Evolutionary conservation across 2,113 vertebrate genomes (phyloP), one percentile per base, ranked within the genome.

Genomic region (Actenoides hombroni): DNA sequence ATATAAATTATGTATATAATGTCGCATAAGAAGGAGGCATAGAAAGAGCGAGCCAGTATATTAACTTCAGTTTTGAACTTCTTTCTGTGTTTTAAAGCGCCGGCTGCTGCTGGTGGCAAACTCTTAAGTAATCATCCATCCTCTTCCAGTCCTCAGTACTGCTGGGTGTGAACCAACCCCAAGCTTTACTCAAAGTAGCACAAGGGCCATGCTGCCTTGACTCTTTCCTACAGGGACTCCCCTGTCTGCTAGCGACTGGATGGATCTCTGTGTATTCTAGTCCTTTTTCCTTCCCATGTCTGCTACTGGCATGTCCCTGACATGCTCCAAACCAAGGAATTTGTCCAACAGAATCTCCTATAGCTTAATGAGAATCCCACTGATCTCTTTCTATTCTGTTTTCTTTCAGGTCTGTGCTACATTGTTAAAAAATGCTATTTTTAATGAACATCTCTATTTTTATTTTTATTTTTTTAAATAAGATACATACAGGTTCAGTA

Each of bases 141-240:
- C 29, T 61, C 9, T 20, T 11, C 14, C 12, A 40, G 6, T 48
- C 9, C 37, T 70, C 20, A 28, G 48, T 42, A 44, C 35, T 3
- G 1, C 23, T 70, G 39, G 9, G n/a, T 35, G 49, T 39, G 35
- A 77, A 77, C 5, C 15, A 59, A 46, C 13, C 10, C 9, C 15
- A 64, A 67, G 25, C 17, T 54, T 1, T 1, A 37, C 31, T 73
- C 19, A 54, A 70, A 90, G 40, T 15, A 73, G 26, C 13, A 29
- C 15, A 10, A 53, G 8, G 11, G 6, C 13, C 74, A 14, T 1
- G 1, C 9, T 78, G 46, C 19, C 28, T 64, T 1, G 0, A 5
- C 5, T 49, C 2, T 35, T 88, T 88, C 76, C 40, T 31, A 0
- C 6, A 54, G 54, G 26, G n/a, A 46, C 33, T 77, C 10, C 40